Evolutionary conservation across 2,797 vertebrate genomes (phyloP).

Genomic region (Gadopsis bispinosus): DNA sequence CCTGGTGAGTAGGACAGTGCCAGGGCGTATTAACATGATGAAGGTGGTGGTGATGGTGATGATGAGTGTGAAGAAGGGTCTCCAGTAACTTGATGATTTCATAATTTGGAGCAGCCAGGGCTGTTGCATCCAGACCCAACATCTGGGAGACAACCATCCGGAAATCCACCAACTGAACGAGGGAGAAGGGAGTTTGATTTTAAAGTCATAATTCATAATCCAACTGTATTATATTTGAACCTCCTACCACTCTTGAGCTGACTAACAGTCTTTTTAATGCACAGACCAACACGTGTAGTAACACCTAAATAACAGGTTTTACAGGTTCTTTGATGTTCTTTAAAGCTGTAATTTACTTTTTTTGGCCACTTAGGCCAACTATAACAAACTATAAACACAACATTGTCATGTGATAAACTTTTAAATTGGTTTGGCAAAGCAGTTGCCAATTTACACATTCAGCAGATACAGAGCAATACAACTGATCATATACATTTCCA

Average conservation of each 20-base stretch:
- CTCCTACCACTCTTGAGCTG: neutral
- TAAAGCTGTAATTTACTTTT: neutral
- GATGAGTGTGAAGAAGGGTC: slow-evolving; percentile 83
- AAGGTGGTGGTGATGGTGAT: slow-evolving; percentile 73
- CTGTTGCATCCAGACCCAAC: slow-evolving; percentile 85
- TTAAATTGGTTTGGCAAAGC: no score
- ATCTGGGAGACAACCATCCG: slow-evolving; percentile 87
- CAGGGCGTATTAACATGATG: slow-evolving; percentile 43
- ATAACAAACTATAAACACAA: neutral
- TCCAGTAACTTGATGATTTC: slow-evolving; percentile 91
- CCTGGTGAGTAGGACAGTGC: slow-evolving; percentile 59
- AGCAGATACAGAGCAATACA: neutral
- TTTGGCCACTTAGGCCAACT: neutral
- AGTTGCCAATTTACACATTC: neutral
- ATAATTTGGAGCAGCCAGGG: slow-evolving; percentile 84
- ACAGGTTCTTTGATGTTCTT: neutral
- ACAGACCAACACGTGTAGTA: neutral
- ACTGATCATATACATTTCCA: no score
- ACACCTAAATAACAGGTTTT: neutral
- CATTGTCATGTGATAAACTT: neutral
- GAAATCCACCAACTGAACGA: slow-evolving; percentile 89
- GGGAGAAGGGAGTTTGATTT: neutral
- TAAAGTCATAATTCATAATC: neutral
- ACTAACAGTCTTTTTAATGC: neutral
- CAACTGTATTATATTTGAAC: neutral